A percentile compares a stretch with the other conserved stretches of the same genome.
These are phyloP conservation scores for Taenioides sp. DNA, from an alignment of 2,797 vertebrate species.

Conservation along the genomic window DNA sequence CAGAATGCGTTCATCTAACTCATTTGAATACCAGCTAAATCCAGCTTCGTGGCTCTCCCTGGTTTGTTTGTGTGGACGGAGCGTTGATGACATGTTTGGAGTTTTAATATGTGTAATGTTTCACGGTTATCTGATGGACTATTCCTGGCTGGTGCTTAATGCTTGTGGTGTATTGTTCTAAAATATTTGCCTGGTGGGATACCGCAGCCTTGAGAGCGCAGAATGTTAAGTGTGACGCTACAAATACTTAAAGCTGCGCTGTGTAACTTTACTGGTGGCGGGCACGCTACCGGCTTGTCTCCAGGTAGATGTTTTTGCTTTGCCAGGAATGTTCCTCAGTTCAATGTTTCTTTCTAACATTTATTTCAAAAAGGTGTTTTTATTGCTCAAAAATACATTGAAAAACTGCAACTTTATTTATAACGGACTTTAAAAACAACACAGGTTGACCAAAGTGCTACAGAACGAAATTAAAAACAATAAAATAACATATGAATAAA, in stretches of 20 bases:
- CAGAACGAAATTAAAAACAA: too few relatives aligned
- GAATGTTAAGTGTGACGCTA: conserved; percentile 50
- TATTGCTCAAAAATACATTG: too few relatives aligned
- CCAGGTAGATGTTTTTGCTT: too few relatives aligned
- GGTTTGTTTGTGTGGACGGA: conserved; percentile 49
- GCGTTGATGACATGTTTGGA: conserved; percentile 56
- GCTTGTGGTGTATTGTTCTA: conserved; percentile 38
- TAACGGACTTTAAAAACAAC: too few relatives aligned
- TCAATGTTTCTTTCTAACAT: too few relatives aligned
- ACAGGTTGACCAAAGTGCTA: too few relatives aligned
- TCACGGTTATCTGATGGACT: conserved; percentile 67
- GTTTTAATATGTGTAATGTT: conserved; percentile 68
- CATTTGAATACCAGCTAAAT: conserved; percentile 27
- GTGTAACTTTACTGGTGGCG: neutral
- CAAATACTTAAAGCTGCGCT: conserved; percentile 25
- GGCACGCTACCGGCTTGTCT: too few relatives aligned
- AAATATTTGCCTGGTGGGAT: conserved; percentile 45
- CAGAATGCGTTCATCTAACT: conserved; percentile 43
- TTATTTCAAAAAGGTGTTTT: too few relatives aligned
- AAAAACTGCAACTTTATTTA: too few relatives aligned
- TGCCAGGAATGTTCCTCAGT: too few relatives aligned
- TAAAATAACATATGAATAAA: too few relatives aligned
- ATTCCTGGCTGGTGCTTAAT: conserved; percentile 58
- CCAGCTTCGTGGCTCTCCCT: conserved; percentile 38
- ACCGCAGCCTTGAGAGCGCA: conserved; percentile 30